Base-by-base conservation (phyloP, 2,888 invertebrate genomes). In the Idaea biselata region DNA sequence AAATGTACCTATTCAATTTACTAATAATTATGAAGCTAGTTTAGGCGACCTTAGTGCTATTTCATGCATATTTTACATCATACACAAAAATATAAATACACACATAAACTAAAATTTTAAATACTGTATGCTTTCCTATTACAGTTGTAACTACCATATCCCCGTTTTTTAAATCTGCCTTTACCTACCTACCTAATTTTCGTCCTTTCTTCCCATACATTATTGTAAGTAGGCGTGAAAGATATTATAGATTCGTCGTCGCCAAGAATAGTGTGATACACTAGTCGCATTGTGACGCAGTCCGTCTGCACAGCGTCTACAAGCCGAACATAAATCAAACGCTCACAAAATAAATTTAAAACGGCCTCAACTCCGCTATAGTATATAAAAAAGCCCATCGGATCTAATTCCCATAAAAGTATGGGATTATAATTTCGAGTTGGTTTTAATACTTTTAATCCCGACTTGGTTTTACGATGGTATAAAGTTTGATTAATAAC, bases 391-490 rank as follows among this genome's bases (percentile, higher is more conserved):
- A 86, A 89, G 87, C 83, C 81, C 81, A 44, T 44, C 82, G 87
- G 89, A 91, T 91, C 90, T 91, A 91, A 91, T 88, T 83, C 81
- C 82, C 88, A 88, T 92, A 91, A 91, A 91, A 90, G 87, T 89
- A 91, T 91, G 88, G 44, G 44, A 8, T 44, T 44, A 44, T 44
- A 44, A 91, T 88, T 91, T 84, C 82, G 81, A 85, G 81, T 82
- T 80, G 82, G 78, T 80, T 84, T 81, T 91, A 91, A 91, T 92
- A 89, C 87, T 80, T 84, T 81, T 91, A 91, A 91, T 92, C 89
- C 87, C 84, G 80, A 74, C 79, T 81, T 77, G 84, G 84, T 85
- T 91, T 91, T 90, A 92, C 89, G 90, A 88, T 77, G 86, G 70
- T 85, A 82, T 91, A 86, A 91, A 91, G 88, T 70, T 88, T 89